Evolutionary conservation across 2,888 invertebrate genomes (phyloP).

Genomic region (Yponomeuta plumbellus): DNA sequence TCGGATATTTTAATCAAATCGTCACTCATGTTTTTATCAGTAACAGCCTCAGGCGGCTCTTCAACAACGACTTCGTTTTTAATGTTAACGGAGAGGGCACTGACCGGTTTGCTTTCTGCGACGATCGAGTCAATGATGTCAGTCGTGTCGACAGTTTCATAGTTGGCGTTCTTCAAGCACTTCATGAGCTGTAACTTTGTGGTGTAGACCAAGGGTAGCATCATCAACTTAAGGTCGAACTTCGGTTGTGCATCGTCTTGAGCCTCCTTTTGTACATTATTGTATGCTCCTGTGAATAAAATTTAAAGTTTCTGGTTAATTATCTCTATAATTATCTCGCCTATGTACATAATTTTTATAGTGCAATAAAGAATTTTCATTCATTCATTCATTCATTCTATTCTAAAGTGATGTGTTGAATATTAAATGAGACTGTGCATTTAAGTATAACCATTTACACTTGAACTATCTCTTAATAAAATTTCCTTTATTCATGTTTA

Average conservation of each 20-base stretch:
- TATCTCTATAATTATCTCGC: background rate
- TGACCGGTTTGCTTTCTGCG: conserved; percentile 48
- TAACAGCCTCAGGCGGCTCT: background rate
- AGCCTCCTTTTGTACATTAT: conserved; percentile 7
- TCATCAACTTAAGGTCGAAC: conserved; percentile 57
- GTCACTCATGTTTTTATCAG: background rate
- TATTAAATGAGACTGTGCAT: too few species aligned
- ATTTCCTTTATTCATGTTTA: too few species aligned
- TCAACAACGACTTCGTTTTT: background rate
- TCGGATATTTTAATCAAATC: background rate
- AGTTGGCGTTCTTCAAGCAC: conserved; percentile 33
- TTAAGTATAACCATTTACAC: too few species aligned
- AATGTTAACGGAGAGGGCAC: conserved; percentile 15
- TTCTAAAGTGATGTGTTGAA: too few species aligned
- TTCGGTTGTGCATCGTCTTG: conserved; percentile 19
- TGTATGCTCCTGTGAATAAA: background rate
- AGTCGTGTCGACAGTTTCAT: conserved; percentile 33
- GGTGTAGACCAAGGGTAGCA: conserved; percentile 52
- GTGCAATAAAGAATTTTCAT: too few species aligned
- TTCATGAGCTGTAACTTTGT: conserved; percentile 54
- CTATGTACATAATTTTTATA: too few species aligned
- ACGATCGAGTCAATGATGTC: conserved; percentile 38
- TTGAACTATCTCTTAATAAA: background rate
- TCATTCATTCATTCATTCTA: too few species aligned
- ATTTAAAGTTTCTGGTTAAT: background rate